phyloP scores from a whole-genome alignment of 2,113 vertebrate species.

The Zeus faber region DNA sequence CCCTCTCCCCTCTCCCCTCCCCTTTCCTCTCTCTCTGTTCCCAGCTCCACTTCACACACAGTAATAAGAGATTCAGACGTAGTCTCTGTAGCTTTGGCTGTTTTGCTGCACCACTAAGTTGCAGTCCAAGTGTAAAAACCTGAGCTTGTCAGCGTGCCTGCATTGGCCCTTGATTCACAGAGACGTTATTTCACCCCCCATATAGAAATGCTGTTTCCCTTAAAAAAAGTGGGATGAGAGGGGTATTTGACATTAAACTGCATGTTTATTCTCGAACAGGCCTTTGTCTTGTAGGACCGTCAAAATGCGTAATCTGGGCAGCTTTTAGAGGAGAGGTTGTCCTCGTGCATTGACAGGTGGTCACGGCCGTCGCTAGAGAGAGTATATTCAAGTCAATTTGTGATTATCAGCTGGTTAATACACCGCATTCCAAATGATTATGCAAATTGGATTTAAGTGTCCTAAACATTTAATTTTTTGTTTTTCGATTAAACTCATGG shows the following conservation, averaged over 20 bases:
- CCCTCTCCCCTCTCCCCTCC: not conserved
- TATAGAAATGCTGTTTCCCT: constrained; percentile 40
- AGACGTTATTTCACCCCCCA: constrained; percentile 20
- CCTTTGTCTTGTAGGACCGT: too few species aligned
- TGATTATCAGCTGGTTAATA: constrained; percentile 38
- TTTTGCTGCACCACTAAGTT: constrained; percentile 57
- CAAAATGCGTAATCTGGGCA: constrained; percentile 17
- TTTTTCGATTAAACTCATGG: too few species aligned
- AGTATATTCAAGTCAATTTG: constrained; percentile 34
- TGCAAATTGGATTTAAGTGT: too few species aligned
- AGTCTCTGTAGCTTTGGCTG: constrained; percentile 42
- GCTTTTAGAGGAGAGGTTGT: constrained; percentile 25
- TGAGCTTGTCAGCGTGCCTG: constrained; percentile 13
- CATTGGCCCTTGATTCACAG: constrained; percentile 26
- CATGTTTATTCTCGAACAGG: too few species aligned
- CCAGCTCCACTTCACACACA: constrained; percentile 53
- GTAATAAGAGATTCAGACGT: constrained; percentile 50
- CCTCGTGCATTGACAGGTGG: constrained; percentile 36
- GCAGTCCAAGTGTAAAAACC: constrained; percentile 51
- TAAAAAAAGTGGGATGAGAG: too few species aligned
- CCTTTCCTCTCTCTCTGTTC: constrained; percentile 32
- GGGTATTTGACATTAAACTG: too few species aligned
- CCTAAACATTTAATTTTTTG: too few species aligned
- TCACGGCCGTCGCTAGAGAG: constrained; percentile 18
- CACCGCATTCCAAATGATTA: too few species aligned